phyloP scores from a whole-genome alignment of 2,113 vertebrate species.

The Grantiella picta region DNA sequence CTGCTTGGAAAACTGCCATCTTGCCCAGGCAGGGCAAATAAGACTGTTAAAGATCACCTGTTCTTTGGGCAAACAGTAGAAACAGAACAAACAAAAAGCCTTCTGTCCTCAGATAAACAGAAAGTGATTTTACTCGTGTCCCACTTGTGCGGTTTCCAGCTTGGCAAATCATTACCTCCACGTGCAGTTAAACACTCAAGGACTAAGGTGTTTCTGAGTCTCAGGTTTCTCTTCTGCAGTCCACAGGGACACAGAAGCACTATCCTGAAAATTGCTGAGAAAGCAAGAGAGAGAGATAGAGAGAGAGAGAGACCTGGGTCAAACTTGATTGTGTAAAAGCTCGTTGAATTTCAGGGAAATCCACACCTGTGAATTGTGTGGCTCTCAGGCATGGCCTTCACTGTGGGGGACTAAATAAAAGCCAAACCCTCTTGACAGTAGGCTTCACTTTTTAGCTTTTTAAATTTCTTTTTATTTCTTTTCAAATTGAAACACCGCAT shows the following conservation, averaged over 20 bases:
- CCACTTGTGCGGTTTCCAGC: neutral
- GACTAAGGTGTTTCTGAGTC: neutral
- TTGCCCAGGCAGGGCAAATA: neutral
- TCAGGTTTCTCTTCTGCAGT: neutral
- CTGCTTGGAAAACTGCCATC: neutral
- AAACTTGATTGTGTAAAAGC: neutral
- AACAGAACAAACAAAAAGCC: neutral
- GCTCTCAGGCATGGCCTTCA: neutral
- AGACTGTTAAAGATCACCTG: slow-evolving; percentile 1
- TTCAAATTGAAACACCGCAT: neutral
- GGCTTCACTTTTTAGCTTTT: neutral
- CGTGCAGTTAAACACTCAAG: neutral
- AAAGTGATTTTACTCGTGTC: neutral
- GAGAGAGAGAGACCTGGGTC: neutral
- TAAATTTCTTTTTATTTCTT: neutral
- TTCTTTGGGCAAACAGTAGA: slow-evolving; percentile 8
- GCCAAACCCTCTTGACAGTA: neutral
- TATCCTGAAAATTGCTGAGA: neutral
- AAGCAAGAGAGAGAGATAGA: neutral
- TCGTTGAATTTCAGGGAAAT: neutral
- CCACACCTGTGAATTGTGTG: neutral
- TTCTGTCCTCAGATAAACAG: neutral
- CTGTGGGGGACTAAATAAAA: neutral
- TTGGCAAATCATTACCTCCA: neutral
- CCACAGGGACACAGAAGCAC: neutral